These are phyloP conservation scores for Bradypus variegatus DNA, from an alignment of 2,797 vertebrate species.

Conservation along the genomic window DNA sequence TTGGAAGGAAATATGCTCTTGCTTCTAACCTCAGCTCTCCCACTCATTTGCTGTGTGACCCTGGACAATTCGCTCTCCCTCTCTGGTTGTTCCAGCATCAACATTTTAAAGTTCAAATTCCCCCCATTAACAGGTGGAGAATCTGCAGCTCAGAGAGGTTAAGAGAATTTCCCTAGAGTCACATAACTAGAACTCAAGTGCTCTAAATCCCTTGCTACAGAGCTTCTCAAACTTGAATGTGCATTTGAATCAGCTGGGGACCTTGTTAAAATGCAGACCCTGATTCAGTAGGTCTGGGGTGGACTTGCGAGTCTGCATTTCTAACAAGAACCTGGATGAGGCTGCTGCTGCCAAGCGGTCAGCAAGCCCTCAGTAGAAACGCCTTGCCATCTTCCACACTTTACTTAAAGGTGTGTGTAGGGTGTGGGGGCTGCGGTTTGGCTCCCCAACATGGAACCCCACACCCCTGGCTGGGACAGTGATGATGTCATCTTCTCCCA, in stretches of 20 bases:
- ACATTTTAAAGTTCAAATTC: not conserved
- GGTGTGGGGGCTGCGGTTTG: not conserved
- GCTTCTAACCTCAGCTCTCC: not conserved
- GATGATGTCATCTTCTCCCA: not conserved
- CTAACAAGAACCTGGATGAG: not conserved
- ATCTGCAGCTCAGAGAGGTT: not conserved
- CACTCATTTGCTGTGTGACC: accelerated
- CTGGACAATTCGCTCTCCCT: accelerated
- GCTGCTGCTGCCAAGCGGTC: not conserved
- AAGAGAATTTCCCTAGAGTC: too few relatives aligned
- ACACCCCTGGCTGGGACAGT: not conserved
- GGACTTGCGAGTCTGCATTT: not conserved
- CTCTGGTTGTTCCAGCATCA: not conserved
- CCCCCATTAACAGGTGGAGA: not conserved
- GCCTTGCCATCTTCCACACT: not conserved
- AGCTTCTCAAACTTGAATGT: not conserved
- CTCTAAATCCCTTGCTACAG: not conserved
- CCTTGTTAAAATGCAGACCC: not conserved
- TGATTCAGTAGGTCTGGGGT: not conserved
- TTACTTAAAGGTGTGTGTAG: not conserved
- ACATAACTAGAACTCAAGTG: not conserved
- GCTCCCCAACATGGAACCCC: not conserved
- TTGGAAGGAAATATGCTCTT: accelerated
- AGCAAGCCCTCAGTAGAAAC: not conserved
- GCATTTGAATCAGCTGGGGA: accelerated